Conservation (phyloP, 2,888 invertebrate genomes). For the Ochropleura leucogaster region DNA sequence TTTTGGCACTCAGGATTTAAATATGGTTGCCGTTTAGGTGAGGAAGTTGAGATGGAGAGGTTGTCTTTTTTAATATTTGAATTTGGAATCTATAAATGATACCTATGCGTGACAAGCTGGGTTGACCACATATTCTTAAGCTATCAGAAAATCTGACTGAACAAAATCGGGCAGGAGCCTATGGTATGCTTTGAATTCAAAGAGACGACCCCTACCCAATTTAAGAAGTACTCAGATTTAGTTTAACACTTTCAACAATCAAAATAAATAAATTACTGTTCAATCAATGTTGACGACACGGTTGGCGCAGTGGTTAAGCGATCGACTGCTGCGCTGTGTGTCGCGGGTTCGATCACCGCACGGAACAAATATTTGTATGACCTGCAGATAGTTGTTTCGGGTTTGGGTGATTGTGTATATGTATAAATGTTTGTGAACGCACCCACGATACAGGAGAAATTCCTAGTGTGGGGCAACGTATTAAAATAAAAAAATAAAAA, state of each 20-base stretch:
- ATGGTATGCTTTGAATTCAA: not conserved
- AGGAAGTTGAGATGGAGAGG: not conserved
- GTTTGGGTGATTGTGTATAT: too few species aligned
- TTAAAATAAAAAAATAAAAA: too few species aligned
- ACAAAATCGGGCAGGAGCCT: not conserved
- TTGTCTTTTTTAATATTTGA: not conserved
- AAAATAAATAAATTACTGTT: not conserved
- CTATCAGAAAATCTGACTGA: not conserved
- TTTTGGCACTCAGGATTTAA: too few species aligned
- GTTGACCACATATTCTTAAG: not conserved
- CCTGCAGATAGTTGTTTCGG: too few species aligned
- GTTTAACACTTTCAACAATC: not conserved
- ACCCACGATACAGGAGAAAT: too few species aligned
- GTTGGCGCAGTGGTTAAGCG: too few species aligned
- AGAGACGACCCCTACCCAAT: not conserved
- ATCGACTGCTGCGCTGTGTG: too few species aligned
- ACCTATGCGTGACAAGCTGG: not conserved
- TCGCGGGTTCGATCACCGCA: too few species aligned
- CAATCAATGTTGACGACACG: too few species aligned
- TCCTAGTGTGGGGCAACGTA: too few species aligned
- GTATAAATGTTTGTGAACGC: too few species aligned
- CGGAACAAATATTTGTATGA: too few species aligned
- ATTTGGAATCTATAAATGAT: not conserved
- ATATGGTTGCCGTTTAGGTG: not conserved
- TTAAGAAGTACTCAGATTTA: not conserved